These are phyloP conservation scores for Orchesella flavescens DNA, from an alignment of 2,888 invertebrate genomes.

Conservation along the genomic window DNA sequence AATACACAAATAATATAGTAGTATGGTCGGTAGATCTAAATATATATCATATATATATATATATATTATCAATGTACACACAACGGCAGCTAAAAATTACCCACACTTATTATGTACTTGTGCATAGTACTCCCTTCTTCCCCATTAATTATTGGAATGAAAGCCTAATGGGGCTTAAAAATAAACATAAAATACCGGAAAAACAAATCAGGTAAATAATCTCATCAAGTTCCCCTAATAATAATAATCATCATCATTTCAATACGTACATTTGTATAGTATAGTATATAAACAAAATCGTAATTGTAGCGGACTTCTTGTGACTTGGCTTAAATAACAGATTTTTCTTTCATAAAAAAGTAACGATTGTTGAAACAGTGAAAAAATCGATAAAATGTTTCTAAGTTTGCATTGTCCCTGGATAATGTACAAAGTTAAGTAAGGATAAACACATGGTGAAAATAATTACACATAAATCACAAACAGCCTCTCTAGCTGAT, in stretches of 20 bases:
- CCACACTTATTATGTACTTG: too few relatives aligned
- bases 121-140: not conserved
- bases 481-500: conserved; percentile 51
- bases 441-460: conserved; percentile 54
- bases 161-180: conserved; percentile 61
- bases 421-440: conserved; percentile 52
- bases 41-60: too few relatives aligned
- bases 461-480: conserved; percentile 59
- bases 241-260: conserved; percentile 7
- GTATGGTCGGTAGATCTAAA: too few relatives aligned
- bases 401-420: conserved; percentile 34
- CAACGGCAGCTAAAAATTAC: too few relatives aligned
- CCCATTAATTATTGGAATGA: conserved; percentile 63
- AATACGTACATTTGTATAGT: conserved; percentile 18
- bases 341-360: conserved; percentile 35
- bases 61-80: too few relatives aligned
- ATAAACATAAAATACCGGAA: conserved; percentile 43
- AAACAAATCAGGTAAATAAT: conserved; percentile 62
- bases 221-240: conserved; percentile 43
- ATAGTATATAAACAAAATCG: conserved; percentile 15
- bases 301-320: conserved; percentile 7
- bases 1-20: conserved; percentile 23
- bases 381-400: conserved; percentile 36
- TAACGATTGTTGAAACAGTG: conserved; percentile 39
- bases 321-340: not conserved